A percentile compares a stretch with the other conserved stretches of the same genome.
These are phyloP conservation scores for Solenopsis invicta DNA, from an alignment of 1,140 invertebrate species.

Conservation along the genomic window DNA sequence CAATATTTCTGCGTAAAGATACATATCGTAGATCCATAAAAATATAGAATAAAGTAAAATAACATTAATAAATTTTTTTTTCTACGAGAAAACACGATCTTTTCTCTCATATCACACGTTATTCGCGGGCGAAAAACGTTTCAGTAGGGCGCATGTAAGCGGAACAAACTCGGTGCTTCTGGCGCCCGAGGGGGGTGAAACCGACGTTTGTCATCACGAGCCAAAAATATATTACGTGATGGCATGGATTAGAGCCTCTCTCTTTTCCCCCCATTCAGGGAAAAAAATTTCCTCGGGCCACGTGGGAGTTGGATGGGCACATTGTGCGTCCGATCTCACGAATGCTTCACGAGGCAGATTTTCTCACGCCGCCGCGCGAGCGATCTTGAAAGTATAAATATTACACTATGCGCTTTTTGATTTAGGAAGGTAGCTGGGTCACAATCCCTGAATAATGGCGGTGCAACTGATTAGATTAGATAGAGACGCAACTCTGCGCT, in stretches of 20 bases:
- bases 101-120: no score
- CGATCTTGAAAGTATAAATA: conserved; percentile 58
- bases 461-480: conserved; percentile 72
- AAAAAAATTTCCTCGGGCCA: conserved; percentile 40
- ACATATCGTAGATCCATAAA: neutral
- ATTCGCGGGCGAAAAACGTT: neutral
- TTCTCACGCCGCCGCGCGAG: conserved; percentile 62
- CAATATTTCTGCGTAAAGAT: neutral
- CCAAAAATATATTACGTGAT: conserved; percentile 52
- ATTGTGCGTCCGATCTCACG: conserved; percentile 49
- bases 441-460: neutral
- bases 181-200: conserved; percentile 29
- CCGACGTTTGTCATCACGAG: conserved; percentile 41
- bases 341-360: conserved; percentile 12
- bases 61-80: conserved; percentile 3
- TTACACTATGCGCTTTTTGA: conserved; percentile 40
- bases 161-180: neutral
- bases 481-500: conserved; percentile 14
- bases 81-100: neutral
- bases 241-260: conserved; percentile 28
- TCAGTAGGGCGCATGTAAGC: neutral
- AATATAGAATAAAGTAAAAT: neutral
- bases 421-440: conserved; percentile 39
- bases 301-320: conserved; percentile 29
- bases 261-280: neutral